These are phyloP conservation scores for Sisyra nigra DNA, from an alignment of 2,888 invertebrate species.

Conservation along the genomic window DNA sequence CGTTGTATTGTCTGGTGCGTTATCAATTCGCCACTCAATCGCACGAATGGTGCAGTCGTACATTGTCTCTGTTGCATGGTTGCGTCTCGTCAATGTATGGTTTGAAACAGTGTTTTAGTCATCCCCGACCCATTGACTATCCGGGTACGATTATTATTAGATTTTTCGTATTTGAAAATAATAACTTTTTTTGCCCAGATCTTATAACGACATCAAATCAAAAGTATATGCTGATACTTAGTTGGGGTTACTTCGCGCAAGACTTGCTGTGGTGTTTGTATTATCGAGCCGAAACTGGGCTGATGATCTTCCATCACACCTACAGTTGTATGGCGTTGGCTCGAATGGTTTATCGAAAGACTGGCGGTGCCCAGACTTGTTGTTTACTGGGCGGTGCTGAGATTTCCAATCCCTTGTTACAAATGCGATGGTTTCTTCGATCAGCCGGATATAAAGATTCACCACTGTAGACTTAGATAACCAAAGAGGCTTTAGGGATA, in stretches of 20 bases:
- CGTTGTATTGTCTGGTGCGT: neutral
- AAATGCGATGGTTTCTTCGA: constrained; percentile 43
- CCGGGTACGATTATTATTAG: neutral
- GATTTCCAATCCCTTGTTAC: constrained; percentile 43
- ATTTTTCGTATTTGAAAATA: too few species aligned
- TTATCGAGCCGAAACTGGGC: constrained; percentile 30
- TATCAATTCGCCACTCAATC: neutral
- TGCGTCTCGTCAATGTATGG: neutral
- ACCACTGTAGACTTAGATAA: constrained; percentile 3
- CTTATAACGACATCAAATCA: neutral
- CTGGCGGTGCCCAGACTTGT: constrained; percentile 33
- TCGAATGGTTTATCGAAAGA: constrained; percentile 31
- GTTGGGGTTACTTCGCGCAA: constrained; percentile 45
- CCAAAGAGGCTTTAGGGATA: too few species aligned
- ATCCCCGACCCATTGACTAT: neutral
- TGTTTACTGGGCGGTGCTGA: constrained; percentile 40
- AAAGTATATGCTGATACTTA: constrained; percentile 18
- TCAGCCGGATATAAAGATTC: constrained; percentile 31
- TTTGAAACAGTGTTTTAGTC: neutral
- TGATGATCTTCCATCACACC: constrained; percentile 39
- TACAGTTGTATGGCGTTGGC: constrained; percentile 33
- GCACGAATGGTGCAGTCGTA: neutral
- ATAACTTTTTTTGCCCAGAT: too few species aligned
- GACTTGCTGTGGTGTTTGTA: constrained; percentile 40
- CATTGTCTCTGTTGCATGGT: neutral